These are phyloP conservation scores for Danionella dracula DNA, from an alignment of 2,797 vertebrate genomes.

Conservation along the genomic window DNA sequence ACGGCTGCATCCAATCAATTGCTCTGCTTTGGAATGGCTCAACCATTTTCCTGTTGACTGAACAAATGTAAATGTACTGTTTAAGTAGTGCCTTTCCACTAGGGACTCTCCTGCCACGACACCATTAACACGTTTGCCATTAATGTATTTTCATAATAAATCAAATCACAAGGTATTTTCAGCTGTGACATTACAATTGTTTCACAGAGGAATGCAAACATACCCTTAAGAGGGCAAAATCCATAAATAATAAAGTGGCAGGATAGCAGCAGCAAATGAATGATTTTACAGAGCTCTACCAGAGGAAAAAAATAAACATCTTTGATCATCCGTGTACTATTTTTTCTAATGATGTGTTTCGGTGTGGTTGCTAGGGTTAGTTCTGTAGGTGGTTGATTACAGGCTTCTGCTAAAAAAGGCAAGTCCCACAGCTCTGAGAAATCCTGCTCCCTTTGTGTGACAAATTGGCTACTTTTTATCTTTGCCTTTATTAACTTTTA, in stretches of 20 bases:
- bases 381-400: not conserved
- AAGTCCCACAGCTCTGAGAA: not conserved
- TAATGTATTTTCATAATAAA: slow-evolving; percentile 57
- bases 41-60: slow-evolving; percentile 56
- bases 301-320: not conserved
- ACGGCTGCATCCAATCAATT: slow-evolving; percentile 15
- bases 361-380: not conserved
- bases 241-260: slow-evolving; percentile 29
- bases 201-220: slow-evolving; percentile 15
- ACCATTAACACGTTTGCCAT: slow-evolving; percentile 50
- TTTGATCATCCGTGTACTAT: not conserved
- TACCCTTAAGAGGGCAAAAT: slow-evolving; percentile 31
- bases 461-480: not conserved
- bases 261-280: not conserved
- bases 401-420: not conserved
- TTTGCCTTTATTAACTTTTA: not conserved
- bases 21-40: slow-evolving; percentile 39
- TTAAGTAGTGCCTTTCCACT: slow-evolving; percentile 56
- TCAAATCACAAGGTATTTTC: slow-evolving; percentile 63
- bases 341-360: not conserved
- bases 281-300: not conserved
- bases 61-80: slow-evolving; percentile 50
- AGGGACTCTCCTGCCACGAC: slow-evolving; percentile 53
- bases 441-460: not conserved
- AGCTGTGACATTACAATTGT: slow-evolving; percentile 34